Base-by-base conservation (phyloP, 2,113 vertebrate genomes). In the Paraplagusia blochii region DNA sequence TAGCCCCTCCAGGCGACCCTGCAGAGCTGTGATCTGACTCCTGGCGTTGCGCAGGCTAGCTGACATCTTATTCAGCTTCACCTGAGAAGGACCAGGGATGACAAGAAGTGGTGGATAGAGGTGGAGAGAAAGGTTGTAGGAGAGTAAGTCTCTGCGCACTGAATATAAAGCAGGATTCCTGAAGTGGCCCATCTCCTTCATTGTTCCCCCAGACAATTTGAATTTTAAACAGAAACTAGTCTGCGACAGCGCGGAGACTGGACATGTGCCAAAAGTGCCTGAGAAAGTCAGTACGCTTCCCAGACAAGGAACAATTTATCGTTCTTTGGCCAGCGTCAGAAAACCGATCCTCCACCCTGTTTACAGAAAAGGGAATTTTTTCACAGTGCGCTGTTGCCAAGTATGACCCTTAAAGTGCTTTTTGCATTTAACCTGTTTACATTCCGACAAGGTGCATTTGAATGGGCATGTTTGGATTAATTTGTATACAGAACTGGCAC, bases 31-130 rank as follows among this genome's bases (percentile, higher is more conserved):
- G 50, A 99, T 95, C 80, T 95, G 91, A 45, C 19, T 88, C 65
- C 90, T 91, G 16, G 97, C 93, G 4, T 92, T 92, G 84, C 91
- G 92, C 44, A 99, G 85, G 66, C 92, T 94, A 50, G 72, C 85
- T 14, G 94, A 92, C 90, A 99, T 93, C 76, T 82, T 90, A 65
- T 89, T 93, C 67, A 99, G 87, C 84, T 95, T 95, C 49, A 72
- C 84, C 85, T 95, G 91, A 66, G 74, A 62, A 70, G 58, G 43
- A 59, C 58, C 67, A 66, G 56, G 59, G 63, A 3, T 29, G 10
- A 7, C 2, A 14, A 29, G 22, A 29, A 29, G 22, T 29, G 6
- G 22, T 29, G 6, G 22, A 29, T 29, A 40, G 38, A 9, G 38
- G 13, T 4, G 3, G 38, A 40, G 38, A 42, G 40, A 14, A 48